Evolutionary conservation across 2,888 invertebrate genomes (phyloP), one percentile per base, ranked within the genome.

Genomic region (Phania funesta): DNA sequence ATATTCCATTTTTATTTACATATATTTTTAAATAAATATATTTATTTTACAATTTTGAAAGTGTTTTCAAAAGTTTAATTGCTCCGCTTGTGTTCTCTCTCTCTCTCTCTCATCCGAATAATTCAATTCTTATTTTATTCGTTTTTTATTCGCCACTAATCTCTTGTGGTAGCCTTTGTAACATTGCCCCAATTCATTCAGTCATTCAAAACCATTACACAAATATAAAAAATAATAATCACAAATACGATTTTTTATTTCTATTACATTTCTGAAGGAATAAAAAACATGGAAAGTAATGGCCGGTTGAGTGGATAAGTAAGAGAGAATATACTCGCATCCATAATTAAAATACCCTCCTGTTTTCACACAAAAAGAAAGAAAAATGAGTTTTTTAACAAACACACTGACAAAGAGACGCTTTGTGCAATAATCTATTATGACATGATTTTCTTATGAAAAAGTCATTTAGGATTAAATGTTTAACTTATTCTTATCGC

Each of bases 381-480:
- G 24, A 65, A 48, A 4, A 11, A n/a, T 8, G 22, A 26, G 26
- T 18, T 44, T 62, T 44, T 44, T n/a, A 29, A n/a, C n/a, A n/a
- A n/a, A n/a, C 11, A 48, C 65, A 67, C 52, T 46, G 76, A 71
- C 41, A 80, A 52, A 60, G 54, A 74, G n/a, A 48, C 11, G 26
- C 48, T 77, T 64, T 73, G 3, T 60, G 60, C 44, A 46, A 38
- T 67, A 76, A 67, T 71, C 80, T 38, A 24, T 54, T 73, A 35
- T 81, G 46, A 54, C 76, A 76, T 81, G 80, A 81, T 73, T 81
- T 73, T 77, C 13, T 38, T 48, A 73, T 73, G 73, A 81, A 73
- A 44, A 77, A 81, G 77, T 77, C 77, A 81, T 52, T 81, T 65
- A 81, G 77, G 81, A 81, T 81, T 81, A 81, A 46, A 54, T 54